These are phyloP conservation scores for Uloborus plumipes DNA, from an alignment of 2,888 invertebrate species.

Conservation along the genomic window DNA sequence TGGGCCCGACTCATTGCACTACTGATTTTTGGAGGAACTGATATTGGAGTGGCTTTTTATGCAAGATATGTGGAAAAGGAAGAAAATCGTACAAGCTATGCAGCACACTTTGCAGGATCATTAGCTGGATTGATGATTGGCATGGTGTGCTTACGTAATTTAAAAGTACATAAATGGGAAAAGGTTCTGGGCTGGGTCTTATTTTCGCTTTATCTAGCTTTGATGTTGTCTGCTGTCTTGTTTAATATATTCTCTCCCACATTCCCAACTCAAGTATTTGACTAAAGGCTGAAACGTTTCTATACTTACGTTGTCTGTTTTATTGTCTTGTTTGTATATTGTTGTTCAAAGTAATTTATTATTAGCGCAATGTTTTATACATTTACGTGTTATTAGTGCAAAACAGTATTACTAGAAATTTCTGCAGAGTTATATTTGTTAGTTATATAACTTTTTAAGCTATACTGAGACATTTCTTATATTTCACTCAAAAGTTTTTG, in stretches of 20 bases:
- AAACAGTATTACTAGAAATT: too few species aligned
- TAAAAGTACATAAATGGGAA: constrained; percentile 85
- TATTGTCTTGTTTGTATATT: too few species aligned
- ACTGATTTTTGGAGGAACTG: constrained; percentile 83
- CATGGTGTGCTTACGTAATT: constrained; percentile 85
- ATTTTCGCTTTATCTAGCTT: constrained; percentile 76
- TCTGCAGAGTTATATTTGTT: too few species aligned
- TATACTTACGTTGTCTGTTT: too few species aligned
- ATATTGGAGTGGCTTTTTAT: constrained; percentile 92
- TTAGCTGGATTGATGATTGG: constrained; percentile 88
- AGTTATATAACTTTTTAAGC: too few species aligned
- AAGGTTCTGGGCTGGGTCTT: constrained; percentile 83
- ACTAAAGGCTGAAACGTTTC: too few species aligned
- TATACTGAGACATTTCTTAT: too few species aligned
- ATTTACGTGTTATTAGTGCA: too few species aligned
- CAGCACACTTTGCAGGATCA: constrained; percentile 93
- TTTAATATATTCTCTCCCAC: constrained; percentile 76
- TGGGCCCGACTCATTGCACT: constrained; percentile 87
- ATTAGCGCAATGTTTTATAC: too few species aligned
- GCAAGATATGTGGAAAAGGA: constrained; percentile 81
- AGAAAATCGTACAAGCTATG: constrained; percentile 78
- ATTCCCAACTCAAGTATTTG: too few species aligned
- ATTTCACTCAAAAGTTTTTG: too few species aligned
- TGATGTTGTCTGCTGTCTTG: constrained; percentile 81
- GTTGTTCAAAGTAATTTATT: too few species aligned